phyloP scores from a whole-genome alignment of 2,113 vertebrate species.

The Agelaius tricolor region DNA sequence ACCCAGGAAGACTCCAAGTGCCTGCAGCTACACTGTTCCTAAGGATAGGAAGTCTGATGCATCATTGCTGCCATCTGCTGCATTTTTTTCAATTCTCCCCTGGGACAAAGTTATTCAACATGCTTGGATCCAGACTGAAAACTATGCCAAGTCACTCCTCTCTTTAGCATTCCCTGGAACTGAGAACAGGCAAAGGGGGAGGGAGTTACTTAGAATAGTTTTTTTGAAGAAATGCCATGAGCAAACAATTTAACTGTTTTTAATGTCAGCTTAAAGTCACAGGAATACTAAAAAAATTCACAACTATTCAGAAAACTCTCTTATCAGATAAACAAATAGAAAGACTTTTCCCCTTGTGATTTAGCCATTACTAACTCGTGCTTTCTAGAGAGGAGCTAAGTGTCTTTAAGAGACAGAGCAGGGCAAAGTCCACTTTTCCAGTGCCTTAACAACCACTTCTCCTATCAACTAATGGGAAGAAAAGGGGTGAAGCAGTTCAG shows the following conservation, averaged over 20 bases:
- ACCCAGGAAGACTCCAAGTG: not conserved
- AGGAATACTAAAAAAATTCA: not conserved
- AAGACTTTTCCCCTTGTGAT: not conserved
- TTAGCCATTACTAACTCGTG: not conserved
- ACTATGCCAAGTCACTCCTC: constrained; percentile 36
- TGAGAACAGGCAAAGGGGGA: not conserved
- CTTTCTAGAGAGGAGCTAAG: not conserved
- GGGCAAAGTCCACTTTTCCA: not conserved
- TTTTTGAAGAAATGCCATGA: constrained; percentile 18
- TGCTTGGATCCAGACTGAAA: not conserved
- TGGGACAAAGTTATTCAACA: constrained; percentile 34
- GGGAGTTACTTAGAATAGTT: constrained; percentile 26
- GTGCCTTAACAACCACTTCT: constrained; percentile 5
- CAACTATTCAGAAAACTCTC: not conserved
- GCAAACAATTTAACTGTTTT: constrained; percentile 16
- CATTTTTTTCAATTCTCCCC: constrained; percentile 10
- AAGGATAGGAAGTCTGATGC: constrained; percentile 25
- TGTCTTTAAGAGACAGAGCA: not conserved
- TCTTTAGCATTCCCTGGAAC: constrained; percentile 28
- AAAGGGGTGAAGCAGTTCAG: not conserved
- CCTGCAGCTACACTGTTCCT: not conserved
- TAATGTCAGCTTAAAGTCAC: not conserved
- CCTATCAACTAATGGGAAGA: not conserved
- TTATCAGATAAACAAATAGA: not conserved
- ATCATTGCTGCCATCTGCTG: constrained; percentile 71